Evolutionary conservation across 2,888 invertebrate species (phyloP).

Genomic region (Lysandra bellargus): DNA sequence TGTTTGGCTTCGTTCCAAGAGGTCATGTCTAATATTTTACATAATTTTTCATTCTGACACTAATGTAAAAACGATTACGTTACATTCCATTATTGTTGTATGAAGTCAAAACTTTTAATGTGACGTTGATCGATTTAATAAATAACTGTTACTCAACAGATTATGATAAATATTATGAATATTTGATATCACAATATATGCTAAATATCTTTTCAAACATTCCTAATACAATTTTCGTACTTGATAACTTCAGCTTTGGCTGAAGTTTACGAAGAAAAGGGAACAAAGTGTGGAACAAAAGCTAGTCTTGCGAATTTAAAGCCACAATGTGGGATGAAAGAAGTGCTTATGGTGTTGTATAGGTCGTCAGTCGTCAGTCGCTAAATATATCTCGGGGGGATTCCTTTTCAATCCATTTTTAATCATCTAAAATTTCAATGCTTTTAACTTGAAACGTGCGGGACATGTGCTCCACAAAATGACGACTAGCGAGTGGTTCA

Average conservation of each 20-base stretch:
- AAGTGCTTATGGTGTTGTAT: slow-evolving; percentile 46
- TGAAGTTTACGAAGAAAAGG: neutral
- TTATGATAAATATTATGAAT: neutral
- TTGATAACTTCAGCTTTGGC: neutral
- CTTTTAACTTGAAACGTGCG: slow-evolving; percentile 16
- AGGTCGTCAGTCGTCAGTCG: slow-evolving; percentile 41
- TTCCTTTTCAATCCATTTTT: slow-evolving; percentile 29
- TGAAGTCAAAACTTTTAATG: slow-evolving; percentile 5
- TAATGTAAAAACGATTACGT: neutral
- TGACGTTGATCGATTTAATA: neutral
- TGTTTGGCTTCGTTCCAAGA: slow-evolving; percentile 10
- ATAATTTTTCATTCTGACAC: slow-evolving; percentile 21
- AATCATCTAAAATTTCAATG: slow-evolving; percentile 29
- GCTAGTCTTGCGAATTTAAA: slow-evolving; percentile 40
- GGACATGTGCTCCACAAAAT: neutral
- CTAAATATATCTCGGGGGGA: slow-evolving; percentile 27
- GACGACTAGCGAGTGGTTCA: neutral
- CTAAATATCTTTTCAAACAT: no score
- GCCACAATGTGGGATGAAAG: slow-evolving; percentile 41
- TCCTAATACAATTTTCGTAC: no score
- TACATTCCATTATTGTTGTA: neutral
- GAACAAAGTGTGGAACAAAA: neutral
- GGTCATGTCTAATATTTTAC: slow-evolving; percentile 20
- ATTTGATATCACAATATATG: no score
- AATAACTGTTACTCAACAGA: slow-evolving; percentile 2